Percentiles rank a stretch among this genome's conserved stretches.
Conservation (phyloP, 30 jellyfish, hydroid and myxozoan species). For the Chrysaora quinquecirrha region DNA sequence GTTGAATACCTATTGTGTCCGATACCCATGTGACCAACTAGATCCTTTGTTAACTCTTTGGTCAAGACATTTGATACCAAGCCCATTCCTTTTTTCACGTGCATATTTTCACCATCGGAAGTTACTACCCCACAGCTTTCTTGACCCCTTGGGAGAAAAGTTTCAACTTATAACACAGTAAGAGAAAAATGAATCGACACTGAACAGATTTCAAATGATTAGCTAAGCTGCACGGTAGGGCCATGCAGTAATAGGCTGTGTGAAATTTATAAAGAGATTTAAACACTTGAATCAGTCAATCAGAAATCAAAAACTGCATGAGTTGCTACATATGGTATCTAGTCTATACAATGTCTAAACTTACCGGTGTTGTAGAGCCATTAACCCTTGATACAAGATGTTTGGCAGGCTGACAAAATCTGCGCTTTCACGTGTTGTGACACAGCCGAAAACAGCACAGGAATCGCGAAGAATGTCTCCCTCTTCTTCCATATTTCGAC, state of each 20-base stretch:
- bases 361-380: slow-evolving; percentile 92
- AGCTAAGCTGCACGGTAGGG: no score
- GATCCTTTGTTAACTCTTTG: slow-evolving; percentile 31
- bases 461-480: slow-evolving; percentile 85
- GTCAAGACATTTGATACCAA: slow-evolving; percentile 71
- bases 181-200: no score
- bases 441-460: slow-evolving; percentile 95
- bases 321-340: no score
- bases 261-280: no score
- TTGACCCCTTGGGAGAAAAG: slow-evolving; percentile 78
- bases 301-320: no score
- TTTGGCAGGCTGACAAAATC: slow-evolving; percentile 39
- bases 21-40: slow-evolving; percentile 79
- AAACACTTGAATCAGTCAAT: no score
- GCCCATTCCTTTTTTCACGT: slow-evolving; percentile 89
- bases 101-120: slow-evolving; percentile 68
- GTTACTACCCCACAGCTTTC: slow-evolving; percentile 94
- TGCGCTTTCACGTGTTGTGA: slow-evolving; percentile 28
- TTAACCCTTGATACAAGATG: slow-evolving; percentile 73
- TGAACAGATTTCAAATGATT: no score
- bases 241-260: no score
- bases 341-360: no score
- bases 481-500: slow-evolving; percentile 51
- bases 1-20: slow-evolving; percentile 97
- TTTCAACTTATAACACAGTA: no score